phyloP scores from a whole-genome alignment of 2,888 invertebrate species.

The Lathronympha strigana region DNA sequence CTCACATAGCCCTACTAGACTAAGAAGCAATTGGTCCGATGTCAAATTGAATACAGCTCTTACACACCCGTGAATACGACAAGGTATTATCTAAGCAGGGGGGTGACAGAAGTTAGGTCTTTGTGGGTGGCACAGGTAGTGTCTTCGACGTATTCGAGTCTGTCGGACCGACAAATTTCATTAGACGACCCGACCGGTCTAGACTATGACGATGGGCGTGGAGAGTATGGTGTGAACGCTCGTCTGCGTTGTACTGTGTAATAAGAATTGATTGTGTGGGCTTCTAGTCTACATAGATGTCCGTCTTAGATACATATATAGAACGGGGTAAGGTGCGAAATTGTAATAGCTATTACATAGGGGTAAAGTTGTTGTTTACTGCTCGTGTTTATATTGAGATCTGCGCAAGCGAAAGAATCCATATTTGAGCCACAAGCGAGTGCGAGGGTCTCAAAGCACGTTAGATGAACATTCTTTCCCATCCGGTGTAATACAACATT shows the following conservation, averaged over 20 bases:
- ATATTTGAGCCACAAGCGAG: no score
- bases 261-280: slow-evolving; percentile 8
- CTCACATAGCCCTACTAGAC: background rate
- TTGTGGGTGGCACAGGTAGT: slow-evolving; percentile 8
- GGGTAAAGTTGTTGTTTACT: no score
- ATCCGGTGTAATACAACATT: no score
- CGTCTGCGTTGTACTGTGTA: background rate
- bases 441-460: no score
- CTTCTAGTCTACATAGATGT: background rate
- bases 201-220: slow-evolving; percentile 2
- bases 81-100: background rate
- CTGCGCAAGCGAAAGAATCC: no score
- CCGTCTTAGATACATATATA: no score
- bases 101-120: background rate
- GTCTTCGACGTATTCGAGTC: slow-evolving; percentile 12
- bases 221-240: slow-evolving; percentile 3
- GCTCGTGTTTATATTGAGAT: no score
- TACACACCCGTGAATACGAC: background rate
- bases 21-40: slow-evolving; percentile 2
- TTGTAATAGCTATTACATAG: no score
- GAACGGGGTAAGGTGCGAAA: no score
- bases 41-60: slow-evolving; percentile 9
- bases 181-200: slow-evolving; percentile 12
- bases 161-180: slow-evolving; percentile 34
- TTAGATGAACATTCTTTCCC: no score